These are phyloP conservation scores for Poeciliopsis occidentalis DNA, from an alignment of 2,113 vertebrate species.

Conservation along the genomic window DNA sequence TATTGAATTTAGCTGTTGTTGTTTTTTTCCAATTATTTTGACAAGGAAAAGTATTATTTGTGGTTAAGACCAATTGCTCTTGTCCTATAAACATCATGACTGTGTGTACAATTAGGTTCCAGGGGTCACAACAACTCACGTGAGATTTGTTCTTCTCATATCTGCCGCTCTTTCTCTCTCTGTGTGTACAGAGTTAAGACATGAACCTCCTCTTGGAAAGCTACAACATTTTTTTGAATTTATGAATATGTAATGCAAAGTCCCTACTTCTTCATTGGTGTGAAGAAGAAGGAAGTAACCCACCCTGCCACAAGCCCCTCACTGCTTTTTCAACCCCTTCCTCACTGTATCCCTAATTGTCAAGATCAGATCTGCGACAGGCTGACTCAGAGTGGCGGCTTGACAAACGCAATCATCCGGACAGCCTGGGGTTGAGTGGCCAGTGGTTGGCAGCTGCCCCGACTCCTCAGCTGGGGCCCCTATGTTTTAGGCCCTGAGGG, in stretches of 20 bases:
- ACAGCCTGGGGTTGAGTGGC: constrained; percentile 76
- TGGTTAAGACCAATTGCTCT: too few relatives aligned
- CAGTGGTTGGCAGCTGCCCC: constrained; percentile 81
- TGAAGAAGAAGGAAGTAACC: too few relatives aligned
- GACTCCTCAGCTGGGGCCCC: constrained; percentile 79
- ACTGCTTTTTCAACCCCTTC: neutral
- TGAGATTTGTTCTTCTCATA: too few relatives aligned
- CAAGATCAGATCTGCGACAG: constrained; percentile 71
- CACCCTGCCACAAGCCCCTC: neutral
- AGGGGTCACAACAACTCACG: too few relatives aligned
- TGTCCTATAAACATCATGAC: too few relatives aligned
- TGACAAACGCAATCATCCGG: constrained; percentile 84
- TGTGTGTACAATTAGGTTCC: too few relatives aligned
- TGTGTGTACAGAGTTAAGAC: neutral
- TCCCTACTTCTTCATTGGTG: too few relatives aligned
- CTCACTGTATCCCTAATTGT: constrained; percentile 72
- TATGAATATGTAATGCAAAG: neutral
- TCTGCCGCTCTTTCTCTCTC: too few relatives aligned
- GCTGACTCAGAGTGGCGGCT: constrained; percentile 82
- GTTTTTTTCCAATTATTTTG: too few relatives aligned
- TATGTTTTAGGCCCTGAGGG: constrained; percentile 59
- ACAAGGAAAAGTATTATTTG: too few relatives aligned
- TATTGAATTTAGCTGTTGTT: too few relatives aligned
- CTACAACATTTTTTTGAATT: neutral
- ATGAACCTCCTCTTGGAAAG: neutral